These are phyloP conservation scores for Hypolimnas misippus DNA, from an alignment of 2,888 invertebrate genomes.

Conservation along the genomic window DNA sequence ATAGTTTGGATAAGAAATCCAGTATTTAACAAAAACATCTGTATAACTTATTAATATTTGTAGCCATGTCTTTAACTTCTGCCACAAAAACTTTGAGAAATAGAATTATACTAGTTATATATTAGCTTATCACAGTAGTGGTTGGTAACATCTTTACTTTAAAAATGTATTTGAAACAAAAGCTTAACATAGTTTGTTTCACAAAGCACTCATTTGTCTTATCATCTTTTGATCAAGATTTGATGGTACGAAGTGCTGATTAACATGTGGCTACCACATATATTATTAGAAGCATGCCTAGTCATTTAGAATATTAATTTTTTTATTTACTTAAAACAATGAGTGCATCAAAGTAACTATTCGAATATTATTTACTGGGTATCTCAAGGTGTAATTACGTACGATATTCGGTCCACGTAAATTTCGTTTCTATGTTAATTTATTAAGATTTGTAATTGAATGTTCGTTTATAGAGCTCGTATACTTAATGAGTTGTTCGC, in stretches of 20 bases:
- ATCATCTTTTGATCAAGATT: slow-evolving; percentile 10
- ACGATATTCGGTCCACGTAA: background rate
- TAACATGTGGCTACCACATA: slow-evolving; percentile 23
- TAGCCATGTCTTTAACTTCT: no score
- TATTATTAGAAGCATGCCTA: slow-evolving; percentile 27
- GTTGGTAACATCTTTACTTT: no score
- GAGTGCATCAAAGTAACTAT: background rate
- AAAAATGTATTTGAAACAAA: no score
- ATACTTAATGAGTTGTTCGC: slow-evolving; percentile 57
- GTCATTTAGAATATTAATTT: slow-evolving; percentile 52
- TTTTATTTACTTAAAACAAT: slow-evolving; percentile 9
- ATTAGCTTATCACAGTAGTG: no score
- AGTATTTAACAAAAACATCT: no score
- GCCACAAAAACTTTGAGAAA: no score
- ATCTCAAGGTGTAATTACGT: background rate
- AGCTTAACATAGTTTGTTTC: no score
- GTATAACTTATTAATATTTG: no score
- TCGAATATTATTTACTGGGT: background rate
- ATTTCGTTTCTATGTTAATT: no score
- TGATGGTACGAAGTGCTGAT: slow-evolving; percentile 20
- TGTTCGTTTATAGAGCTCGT: background rate
- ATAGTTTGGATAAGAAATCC: no score
- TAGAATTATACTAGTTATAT: no score
- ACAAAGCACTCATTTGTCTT: slow-evolving; percentile 2
- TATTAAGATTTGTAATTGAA: background rate